Evolutionary conservation across 1,140 invertebrate genomes (phyloP).

Genomic region (Lanistes nyassanus): DNA sequence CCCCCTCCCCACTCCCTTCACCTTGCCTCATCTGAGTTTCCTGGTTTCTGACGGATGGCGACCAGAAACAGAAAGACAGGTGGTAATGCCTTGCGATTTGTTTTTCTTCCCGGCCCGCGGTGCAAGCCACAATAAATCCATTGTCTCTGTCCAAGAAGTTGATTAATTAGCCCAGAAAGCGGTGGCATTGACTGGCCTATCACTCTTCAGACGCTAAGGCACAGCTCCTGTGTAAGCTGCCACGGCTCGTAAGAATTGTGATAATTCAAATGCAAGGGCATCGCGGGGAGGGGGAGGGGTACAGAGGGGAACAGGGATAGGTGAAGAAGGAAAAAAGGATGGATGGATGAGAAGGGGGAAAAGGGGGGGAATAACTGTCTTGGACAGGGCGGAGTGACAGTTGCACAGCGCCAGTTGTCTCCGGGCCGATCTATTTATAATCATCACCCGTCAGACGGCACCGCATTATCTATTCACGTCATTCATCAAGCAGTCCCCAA

Average conservation of each 20-base stretch:
- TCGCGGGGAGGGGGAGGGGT: background rate
- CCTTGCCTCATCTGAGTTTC: too few species aligned
- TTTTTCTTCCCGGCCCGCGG: too few species aligned
- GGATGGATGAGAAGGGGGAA: background rate
- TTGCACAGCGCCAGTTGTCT: slow-evolving; percentile 7
- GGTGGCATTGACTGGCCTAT: too few species aligned
- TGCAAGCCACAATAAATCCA: too few species aligned
- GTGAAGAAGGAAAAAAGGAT: background rate
- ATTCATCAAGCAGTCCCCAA: background rate
- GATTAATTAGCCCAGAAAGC: too few species aligned
- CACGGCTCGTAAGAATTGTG: too few species aligned
- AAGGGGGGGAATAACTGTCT: background rate
- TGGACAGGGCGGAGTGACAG: background rate
- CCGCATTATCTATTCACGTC: slow-evolving; percentile 3
- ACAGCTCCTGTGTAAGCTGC: too few species aligned
- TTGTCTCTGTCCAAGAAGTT: too few species aligned
- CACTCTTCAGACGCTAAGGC: too few species aligned
- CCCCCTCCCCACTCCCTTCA: background rate
- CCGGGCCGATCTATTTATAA: slow-evolving; percentile 12
- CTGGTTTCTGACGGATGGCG: too few species aligned
- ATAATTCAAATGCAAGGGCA: background rate
- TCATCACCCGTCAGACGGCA: slow-evolving; percentile 1
- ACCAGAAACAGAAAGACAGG: too few species aligned
- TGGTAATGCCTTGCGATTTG: too few species aligned
- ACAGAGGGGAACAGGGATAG: background rate